phyloP scores from a whole-genome alignment of 2,113 vertebrate genomes.

The Pachycephala philippinensis region DNA sequence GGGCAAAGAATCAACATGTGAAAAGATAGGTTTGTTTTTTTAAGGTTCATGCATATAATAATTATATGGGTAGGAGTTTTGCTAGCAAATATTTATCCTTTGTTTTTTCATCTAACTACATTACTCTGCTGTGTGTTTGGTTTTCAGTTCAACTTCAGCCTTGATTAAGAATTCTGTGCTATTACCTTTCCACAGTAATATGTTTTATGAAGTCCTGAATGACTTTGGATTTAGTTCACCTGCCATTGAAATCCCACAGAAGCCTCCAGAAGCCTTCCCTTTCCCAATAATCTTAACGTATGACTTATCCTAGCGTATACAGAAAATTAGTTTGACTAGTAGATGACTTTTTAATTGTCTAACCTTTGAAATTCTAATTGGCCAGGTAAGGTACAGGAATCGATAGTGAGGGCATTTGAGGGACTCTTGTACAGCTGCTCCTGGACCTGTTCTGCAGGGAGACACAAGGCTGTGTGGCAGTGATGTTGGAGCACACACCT shows the following conservation, averaged over 20 bases:
- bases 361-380: not conserved
- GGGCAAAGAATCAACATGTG: not conserved
- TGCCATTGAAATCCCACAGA: not conserved
- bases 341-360: not conserved
- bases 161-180: not conserved
- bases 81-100: not conserved
- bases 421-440: not conserved
- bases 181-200: not conserved
- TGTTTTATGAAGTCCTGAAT: not conserved
- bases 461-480: rapidly evolving
- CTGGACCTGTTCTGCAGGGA: not conserved
- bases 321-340: not conserved
- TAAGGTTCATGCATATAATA: not conserved
- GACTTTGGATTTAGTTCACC: not conserved
- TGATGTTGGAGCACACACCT: not conserved
- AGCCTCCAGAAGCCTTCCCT: not conserved
- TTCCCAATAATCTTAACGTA: not conserved
- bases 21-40: not conserved
- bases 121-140: not conserved
- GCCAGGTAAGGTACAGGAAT: not conserved
- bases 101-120: not conserved
- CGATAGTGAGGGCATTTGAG: not conserved
- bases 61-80: not conserved
- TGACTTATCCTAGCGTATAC: not conserved
- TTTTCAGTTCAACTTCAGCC: not conserved